Conservation (phyloP, 2,113 vertebrate species). For the Narcine bancroftii region DNA sequence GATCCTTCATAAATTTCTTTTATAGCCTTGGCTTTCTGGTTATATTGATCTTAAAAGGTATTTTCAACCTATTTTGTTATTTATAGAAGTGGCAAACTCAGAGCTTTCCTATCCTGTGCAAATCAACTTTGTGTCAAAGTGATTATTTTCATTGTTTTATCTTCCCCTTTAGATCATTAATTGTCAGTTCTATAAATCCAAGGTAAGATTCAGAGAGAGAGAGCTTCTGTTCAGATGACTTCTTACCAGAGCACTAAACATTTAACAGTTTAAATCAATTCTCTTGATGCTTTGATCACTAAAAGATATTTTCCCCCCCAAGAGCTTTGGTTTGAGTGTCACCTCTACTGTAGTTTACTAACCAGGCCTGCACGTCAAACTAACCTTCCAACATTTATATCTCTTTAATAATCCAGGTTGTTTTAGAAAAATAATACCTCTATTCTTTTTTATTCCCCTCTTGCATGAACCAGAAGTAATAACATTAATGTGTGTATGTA, state of each 20-base stretch:
- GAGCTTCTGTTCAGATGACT: conserved; percentile 57
- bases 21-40: conserved; percentile 42
- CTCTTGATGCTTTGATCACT: conserved; percentile 61
- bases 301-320: conserved; percentile 59
- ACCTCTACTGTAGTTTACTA: conserved; percentile 50
- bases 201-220: conserved; percentile 85
- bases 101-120: conserved; percentile 67
- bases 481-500: conserved; percentile 50
- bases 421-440: conserved; percentile 56
- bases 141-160: conserved; percentile 69
- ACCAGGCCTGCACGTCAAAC: conserved; percentile 70
- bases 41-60: conserved; percentile 41
- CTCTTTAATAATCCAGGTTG: conserved; percentile 56
- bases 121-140: conserved; percentile 66
- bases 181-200: conserved; percentile 94
- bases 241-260: conserved; percentile 59
- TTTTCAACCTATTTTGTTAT: conserved; percentile 39
- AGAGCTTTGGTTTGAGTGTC: conserved; percentile 48
- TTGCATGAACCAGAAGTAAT: conserved; percentile 64
- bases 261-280: conserved; percentile 59
- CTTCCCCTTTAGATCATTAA: conserved; percentile 96
- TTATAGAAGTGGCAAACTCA: conserved; percentile 56
- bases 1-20: not conserved
- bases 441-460: conserved; percentile 60
- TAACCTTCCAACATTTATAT: conserved; percentile 64